phyloP scores from a whole-genome alignment of 2,888 invertebrate species.

The Himalopsyche anomala region DNA sequence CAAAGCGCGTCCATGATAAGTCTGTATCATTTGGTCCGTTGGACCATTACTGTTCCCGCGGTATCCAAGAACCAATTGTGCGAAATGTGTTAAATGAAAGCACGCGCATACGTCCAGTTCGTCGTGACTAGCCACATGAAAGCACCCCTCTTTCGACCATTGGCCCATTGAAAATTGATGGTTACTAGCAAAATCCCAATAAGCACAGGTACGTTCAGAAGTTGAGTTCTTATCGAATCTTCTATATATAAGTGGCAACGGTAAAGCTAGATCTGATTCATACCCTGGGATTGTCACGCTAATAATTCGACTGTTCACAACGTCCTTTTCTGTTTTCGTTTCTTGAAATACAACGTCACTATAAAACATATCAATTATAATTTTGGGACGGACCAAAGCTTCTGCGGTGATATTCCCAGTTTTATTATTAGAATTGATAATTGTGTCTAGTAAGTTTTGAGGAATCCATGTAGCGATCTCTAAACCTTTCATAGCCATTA shows the following conservation, averaged over 20 bases:
- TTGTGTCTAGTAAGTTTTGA: conserved; percentile 70
- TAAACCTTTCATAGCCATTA: conserved; percentile 73
- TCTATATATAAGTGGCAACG: conserved; percentile 77
- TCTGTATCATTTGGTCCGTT: conserved; percentile 65
- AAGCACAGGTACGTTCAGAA: conserved; percentile 73
- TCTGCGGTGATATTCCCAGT: conserved; percentile 49
- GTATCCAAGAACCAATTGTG: conserved; percentile 72
- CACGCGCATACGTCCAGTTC: conserved; percentile 73
- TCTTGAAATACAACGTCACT: conserved; percentile 78
- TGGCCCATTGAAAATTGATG: conserved; percentile 69
- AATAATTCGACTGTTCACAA: conserved; percentile 76
- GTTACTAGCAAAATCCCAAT: conserved; percentile 76
- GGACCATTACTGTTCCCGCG: conserved; percentile 65
- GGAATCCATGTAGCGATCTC: conserved; percentile 78
- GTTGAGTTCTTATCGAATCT: conserved; percentile 66
- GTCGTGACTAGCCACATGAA: conserved; percentile 68
- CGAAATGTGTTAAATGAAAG: conserved; percentile 80
- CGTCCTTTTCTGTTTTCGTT: conserved; percentile 68
- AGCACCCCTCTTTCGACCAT: conserved; percentile 79
- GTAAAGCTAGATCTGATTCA: conserved; percentile 75
- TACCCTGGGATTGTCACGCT: conserved; percentile 80
- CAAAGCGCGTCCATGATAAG: conserved; percentile 72
- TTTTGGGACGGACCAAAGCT: conserved; percentile 68
- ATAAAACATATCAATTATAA: conserved; percentile 76
- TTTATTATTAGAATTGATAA: conserved; percentile 68